phyloP scores from a whole-genome alignment of 2,888 invertebrate genomes.

The Trilocha varians region DNA sequence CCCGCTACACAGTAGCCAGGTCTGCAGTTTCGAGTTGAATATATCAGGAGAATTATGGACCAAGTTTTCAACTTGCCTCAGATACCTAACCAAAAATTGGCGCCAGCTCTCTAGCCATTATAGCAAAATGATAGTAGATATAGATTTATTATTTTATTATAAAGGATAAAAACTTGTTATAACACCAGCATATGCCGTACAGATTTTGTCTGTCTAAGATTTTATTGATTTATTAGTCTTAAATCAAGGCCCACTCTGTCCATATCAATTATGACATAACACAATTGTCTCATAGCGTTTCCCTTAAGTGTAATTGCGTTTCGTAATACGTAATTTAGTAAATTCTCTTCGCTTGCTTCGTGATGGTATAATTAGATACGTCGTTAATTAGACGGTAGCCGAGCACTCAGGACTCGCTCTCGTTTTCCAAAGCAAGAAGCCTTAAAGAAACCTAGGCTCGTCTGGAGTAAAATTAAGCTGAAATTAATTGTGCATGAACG shows the following conservation, averaged over 20 bases:
- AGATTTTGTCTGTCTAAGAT: too few relatives aligned
- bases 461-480: slow-evolving; percentile 17
- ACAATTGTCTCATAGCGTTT: slow-evolving; percentile 46
- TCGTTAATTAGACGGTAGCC: slow-evolving; percentile 62
- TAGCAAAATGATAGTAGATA: too few relatives aligned
- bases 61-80: too few relatives aligned
- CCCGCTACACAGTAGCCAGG: too few relatives aligned
- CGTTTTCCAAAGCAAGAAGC: slow-evolving; percentile 26
- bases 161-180: too few relatives aligned
- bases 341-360: slow-evolving; percentile 46
- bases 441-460: slow-evolving; percentile 16
- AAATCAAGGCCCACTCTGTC: slow-evolving; percentile 21
- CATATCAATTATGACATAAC: slow-evolving; percentile 33
- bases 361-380: slow-evolving; percentile 66
- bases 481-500: slow-evolving; percentile 20
- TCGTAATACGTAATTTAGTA: slow-evolving; percentile 62
- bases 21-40: too few relatives aligned
- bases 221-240: too few relatives aligned
- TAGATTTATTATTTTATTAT: too few relatives aligned
- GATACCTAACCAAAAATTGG: too few relatives aligned
- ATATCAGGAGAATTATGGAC: too few relatives aligned
- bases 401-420: slow-evolving; percentile 51
- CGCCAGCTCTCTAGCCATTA: too few relatives aligned
- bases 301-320: slow-evolving; percentile 54
- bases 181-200: too few relatives aligned